Evolutionary conservation across 2,888 invertebrate species (phyloP), one percentile per base, ranked within the genome.

Genomic region (Hetaerina titia): DNA sequence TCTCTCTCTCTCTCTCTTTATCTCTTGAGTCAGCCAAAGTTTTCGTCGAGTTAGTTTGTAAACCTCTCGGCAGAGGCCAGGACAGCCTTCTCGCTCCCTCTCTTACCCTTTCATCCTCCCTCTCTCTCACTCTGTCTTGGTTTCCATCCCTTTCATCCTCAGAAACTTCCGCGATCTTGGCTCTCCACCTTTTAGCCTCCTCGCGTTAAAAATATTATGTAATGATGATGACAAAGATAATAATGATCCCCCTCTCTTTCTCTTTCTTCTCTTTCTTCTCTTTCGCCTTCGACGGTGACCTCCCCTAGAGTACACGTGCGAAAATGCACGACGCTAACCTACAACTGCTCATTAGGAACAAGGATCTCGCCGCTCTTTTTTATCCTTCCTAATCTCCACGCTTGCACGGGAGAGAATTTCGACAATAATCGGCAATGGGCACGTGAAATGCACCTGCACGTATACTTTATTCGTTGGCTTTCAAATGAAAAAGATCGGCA

Each of bases 1-100:
- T 81, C 31, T 81, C 31, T 31, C 81, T 31, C 31, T 31, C 81
- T 31, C 31, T 81, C 31, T 45, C 31, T 81, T 15, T 31, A 9
- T 7, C 81, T 81, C 31, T 31, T 31, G 69, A 69, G 69, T 17
- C 69, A 31, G 81, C 11, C 31, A 31, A 81, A 81, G 31, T 25
- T 81, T 31, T 9, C 81, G 81, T 31, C 81, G 81, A 81, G 81
- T 81, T 81, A 81, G 81, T 81, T 81, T 11, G 81, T 81, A 81
- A 81, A 81, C 81, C 81, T 81, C 81, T 11, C 81, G 81, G 81
- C 81, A 81, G 81, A 31, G 81, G 81, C 81, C 81, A 81, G 81
- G 25, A 22, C 81, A 31, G 81, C 15, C 31, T 31, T 2, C 69
- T 69, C 9, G 9, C 81, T 31, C 11, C 31, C 69, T n/a, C 69